Conservation (phyloP, 2,888 invertebrate species). For the Homarus gammarus region DNA sequence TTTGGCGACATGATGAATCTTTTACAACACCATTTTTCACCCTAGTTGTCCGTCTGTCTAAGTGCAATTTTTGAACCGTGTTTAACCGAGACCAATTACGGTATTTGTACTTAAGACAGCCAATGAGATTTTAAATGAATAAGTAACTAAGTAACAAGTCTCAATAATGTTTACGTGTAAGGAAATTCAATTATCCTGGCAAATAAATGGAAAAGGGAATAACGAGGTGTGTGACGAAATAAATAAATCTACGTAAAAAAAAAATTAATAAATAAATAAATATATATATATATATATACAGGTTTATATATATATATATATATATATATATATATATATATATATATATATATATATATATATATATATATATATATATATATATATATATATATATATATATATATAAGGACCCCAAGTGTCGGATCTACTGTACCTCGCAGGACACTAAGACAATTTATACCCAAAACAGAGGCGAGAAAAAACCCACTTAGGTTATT, state of each 20-base stretch:
- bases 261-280: background rate
- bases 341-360: conserved; percentile 18
- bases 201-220: no score
- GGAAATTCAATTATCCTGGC: no score
- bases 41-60: background rate
- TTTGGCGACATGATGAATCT: no score
- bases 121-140: conserved; percentile 9
- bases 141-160: no score
- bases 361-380: conserved; percentile 20
- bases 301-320: conserved; percentile 35
- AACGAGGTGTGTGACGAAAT: background rate
- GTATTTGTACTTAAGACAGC: background rate
- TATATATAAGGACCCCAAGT: no score
- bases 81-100: conserved; percentile 33
- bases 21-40: no score
- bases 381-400: conserved; percentile 17
- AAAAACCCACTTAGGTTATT: no score
- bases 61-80: background rate
- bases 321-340: conserved; percentile 31
- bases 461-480: no score
- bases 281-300: conserved; percentile 24
- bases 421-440: no score
- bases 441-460: no score
- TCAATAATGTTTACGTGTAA: no score
- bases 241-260: background rate